A percentile compares a stretch with the other conserved stretches of the same genome.
These are phyloP conservation scores for Balaeniceps rex DNA, from an alignment of 2,113 vertebrate genomes.

Conservation along the genomic window DNA sequence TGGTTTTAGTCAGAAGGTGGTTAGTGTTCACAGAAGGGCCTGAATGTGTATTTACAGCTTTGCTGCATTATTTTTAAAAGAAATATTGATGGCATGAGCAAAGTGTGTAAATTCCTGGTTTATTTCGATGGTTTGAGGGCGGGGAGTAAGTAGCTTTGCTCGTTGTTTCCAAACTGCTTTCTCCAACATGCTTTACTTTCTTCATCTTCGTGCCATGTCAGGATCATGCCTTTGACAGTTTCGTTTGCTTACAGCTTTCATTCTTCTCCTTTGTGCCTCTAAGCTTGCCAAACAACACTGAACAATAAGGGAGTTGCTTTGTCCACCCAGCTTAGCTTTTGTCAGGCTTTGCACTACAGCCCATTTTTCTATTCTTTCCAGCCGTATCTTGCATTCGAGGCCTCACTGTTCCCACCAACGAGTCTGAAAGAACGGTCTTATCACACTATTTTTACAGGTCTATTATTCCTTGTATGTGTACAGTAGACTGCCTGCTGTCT, in stretches of 20 bases:
- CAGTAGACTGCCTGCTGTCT: neutral
- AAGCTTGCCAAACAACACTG: neutral
- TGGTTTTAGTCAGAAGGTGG: neutral
- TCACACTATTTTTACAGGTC: neutral
- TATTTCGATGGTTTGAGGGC: neutral
- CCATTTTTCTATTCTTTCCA: neutral
- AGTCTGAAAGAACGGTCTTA: neutral
- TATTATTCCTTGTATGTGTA: neutral
- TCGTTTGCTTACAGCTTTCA: neutral
- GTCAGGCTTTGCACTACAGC: neutral
- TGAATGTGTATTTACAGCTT: neutral
- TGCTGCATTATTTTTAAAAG: neutral
- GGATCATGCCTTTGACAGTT: neutral
- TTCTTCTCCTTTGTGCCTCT: neutral
- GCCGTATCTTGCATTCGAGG: neutral
- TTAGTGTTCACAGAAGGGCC: neutral
- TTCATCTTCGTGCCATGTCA: neutral
- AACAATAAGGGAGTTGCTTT: neutral
- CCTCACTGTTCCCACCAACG: neutral
- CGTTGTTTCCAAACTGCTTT: neutral
- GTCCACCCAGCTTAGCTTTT: neutral
- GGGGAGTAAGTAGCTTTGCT: neutral
- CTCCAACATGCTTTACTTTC: neutral
- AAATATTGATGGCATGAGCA: neutral
- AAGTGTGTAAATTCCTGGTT: neutral